Evolutionary conservation across 2,797 vertebrate genomes (phyloP).

Genomic region (Phrynocephalus forsythii): DNA sequence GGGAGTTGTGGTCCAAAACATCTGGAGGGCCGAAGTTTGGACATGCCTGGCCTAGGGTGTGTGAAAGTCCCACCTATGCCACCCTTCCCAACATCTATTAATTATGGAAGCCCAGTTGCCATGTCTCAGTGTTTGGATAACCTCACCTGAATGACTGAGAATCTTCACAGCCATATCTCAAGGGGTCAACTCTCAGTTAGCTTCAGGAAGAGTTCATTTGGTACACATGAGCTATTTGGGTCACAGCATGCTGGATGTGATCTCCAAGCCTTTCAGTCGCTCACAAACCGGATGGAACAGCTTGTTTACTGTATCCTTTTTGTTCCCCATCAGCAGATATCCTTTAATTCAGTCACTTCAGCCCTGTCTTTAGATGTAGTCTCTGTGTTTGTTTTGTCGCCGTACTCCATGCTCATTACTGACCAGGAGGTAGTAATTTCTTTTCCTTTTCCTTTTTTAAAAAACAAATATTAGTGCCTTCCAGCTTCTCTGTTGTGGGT

Average conservation of each 20-base stretch:
- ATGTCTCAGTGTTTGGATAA: too few species aligned
- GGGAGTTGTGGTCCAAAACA: too few species aligned
- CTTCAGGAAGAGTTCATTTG: background rate
- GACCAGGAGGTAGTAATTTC: slow-evolving; percentile 17
- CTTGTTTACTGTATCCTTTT: slow-evolving; percentile 19
- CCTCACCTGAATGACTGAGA: too few species aligned
- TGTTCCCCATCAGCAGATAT: slow-evolving; percentile 21
- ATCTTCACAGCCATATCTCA: background rate
- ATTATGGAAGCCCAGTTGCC: too few species aligned
- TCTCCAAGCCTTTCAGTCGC: background rate
- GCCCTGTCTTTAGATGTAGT: slow-evolving; percentile 38
- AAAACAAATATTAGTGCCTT: background rate
- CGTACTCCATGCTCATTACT: slow-evolving; percentile 27
- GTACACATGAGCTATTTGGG: background rate
- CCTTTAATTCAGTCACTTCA: slow-evolving; percentile 38
- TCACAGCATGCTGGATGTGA: background rate
- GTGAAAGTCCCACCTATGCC: too few species aligned
- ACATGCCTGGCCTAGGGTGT: too few species aligned
- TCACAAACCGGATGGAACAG: slow-evolving; percentile 6
- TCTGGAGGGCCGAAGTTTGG: too few species aligned
- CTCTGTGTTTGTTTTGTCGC: slow-evolving; percentile 23
- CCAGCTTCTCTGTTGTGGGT: slow-evolving; percentile 51
- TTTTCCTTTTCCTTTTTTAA: background rate
- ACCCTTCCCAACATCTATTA: too few species aligned
- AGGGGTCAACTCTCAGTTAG: background rate